These are phyloP conservation scores for Sinodicranocentrus sp. DNA, from an alignment of 2,888 invertebrate genomes.

Conservation along the genomic window DNA sequence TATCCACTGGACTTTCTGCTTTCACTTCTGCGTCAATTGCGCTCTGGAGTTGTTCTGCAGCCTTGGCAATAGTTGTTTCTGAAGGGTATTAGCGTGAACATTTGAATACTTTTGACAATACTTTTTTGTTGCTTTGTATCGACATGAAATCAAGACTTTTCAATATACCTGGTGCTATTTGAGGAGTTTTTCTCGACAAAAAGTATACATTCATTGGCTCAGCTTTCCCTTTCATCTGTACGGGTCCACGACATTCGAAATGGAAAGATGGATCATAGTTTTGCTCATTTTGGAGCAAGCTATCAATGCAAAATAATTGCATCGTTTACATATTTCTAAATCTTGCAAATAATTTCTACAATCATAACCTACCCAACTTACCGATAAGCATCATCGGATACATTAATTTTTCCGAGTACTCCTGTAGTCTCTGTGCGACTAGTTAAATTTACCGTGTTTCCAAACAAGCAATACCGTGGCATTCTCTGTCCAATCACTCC, in stretches of 20 bases:
- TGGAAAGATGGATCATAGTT: constrained; percentile 91
- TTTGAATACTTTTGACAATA: background rate
- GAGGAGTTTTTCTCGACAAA: constrained; percentile 80
- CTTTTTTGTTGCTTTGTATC: background rate
- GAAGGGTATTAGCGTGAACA: background rate
- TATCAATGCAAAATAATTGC: too few species aligned
- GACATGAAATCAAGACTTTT: too few species aligned
- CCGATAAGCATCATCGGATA: constrained; percentile 95
- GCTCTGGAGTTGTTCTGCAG: constrained; percentile 1
- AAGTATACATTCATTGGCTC: constrained; percentile 97
- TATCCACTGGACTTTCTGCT: constrained; percentile 27
- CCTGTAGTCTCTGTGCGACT: constrained; percentile 96
- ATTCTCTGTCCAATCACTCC: constrained; percentile 96
- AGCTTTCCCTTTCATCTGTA: constrained; percentile 95
- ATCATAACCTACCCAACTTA: constrained; percentile 79
- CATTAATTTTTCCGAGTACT: constrained; percentile 91
- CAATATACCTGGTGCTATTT: constrained; percentile 31
- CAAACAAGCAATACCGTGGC: constrained; percentile 95
- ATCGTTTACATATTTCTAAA: too few species aligned
- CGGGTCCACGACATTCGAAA: constrained; percentile 91
- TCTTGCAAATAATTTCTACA: background rate
- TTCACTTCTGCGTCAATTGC: background rate
- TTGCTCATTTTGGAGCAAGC: constrained; percentile 80
- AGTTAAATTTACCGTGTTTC: constrained; percentile 95
- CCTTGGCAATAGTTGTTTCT: background rate